A percentile compares a stretch with the other conserved stretches of the same genome.
phyloP scores from a whole-genome alignment of 2,113 vertebrate species.

The Microtus montanus region DNA sequence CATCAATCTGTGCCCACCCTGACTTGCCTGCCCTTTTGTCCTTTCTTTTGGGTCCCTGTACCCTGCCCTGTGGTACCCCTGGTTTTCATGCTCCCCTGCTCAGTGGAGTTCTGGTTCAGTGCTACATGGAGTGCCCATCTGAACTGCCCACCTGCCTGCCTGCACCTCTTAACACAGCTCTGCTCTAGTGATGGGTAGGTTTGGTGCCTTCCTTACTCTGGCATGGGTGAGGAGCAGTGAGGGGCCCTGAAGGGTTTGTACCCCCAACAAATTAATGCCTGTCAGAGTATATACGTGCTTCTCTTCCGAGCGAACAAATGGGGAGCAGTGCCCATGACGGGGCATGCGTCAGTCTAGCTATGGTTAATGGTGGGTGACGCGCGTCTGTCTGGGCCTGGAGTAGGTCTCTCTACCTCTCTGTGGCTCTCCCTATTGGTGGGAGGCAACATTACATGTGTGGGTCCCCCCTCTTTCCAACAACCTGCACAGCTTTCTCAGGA shows the following conservation, averaged over 20 bases:
- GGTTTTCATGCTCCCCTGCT: not conserved
- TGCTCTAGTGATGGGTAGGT: not conserved
- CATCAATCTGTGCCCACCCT: not conserved
- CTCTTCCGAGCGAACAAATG: slow-evolving; percentile 14
- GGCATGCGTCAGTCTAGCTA: slow-evolving; percentile 61
- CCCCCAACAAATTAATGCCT: slow-evolving; percentile 38
- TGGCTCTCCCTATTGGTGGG: slow-evolving; percentile 69
- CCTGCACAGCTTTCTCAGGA: slow-evolving; percentile 50
- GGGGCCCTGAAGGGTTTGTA: not conserved
- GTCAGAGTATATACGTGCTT: not conserved
- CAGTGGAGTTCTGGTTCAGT: not conserved
- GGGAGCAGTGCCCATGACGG: not conserved
- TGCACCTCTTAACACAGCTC: not conserved
- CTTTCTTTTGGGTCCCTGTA: not conserved
- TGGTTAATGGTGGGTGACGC: slow-evolving; percentile 67
- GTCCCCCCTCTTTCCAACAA: slow-evolving; percentile 60
- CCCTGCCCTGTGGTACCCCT: not conserved
- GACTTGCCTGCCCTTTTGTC: not conserved
- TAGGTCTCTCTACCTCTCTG: slow-evolving; percentile 52
- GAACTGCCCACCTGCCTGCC: not conserved
- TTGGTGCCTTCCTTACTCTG: slow-evolving; percentile 43
- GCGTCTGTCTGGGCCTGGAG: slow-evolving; percentile 40
- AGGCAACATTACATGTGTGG: slow-evolving; percentile 65
- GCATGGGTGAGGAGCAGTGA: slow-evolving; percentile 18
- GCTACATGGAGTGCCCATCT: not conserved